Evolutionary conservation across 2,888 invertebrate species (phyloP).

Genomic region (Aquatica leii): DNA sequence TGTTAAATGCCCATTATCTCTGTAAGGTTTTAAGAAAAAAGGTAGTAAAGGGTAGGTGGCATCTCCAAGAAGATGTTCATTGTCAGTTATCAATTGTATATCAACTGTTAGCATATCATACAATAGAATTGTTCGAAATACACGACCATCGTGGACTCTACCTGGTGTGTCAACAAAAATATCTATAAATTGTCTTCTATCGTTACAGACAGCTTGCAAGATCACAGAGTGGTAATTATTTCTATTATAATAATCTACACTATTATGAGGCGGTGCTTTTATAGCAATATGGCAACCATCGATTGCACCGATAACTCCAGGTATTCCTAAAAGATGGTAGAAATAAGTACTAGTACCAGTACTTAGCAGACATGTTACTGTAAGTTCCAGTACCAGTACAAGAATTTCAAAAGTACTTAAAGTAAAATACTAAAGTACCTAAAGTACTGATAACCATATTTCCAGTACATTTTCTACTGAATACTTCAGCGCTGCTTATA

Average conservation of each 20-base stretch:
- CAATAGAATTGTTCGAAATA: slow-evolving; percentile 25
- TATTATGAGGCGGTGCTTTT: slow-evolving; percentile 18
- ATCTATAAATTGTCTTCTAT: not conserved
- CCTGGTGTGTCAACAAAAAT: slow-evolving; percentile 27
- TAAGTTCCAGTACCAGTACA: too few relatives aligned
- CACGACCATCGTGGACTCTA: slow-evolving; percentile 31
- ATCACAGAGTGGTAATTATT: slow-evolving; percentile 23
- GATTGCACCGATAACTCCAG: too few relatives aligned
- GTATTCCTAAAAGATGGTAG: too few relatives aligned
- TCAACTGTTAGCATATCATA: slow-evolving; percentile 6
- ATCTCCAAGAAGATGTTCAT: slow-evolving; percentile 31
- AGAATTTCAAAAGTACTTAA: too few relatives aligned
- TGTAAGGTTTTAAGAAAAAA: slow-evolving; percentile 21
- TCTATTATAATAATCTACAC: slow-evolving; percentile 27
- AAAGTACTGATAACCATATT: too few relatives aligned
- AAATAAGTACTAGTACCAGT: too few relatives aligned
- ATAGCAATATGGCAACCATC: slow-evolving; percentile 31
- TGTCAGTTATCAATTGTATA: not conserved
- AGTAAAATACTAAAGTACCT: too few relatives aligned
- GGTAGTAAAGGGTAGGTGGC: slow-evolving; percentile 26
- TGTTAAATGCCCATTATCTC: slow-evolving; percentile 29
- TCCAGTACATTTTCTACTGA: too few relatives aligned
- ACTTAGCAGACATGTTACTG: too few relatives aligned
- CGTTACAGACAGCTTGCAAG: slow-evolving; percentile 19
- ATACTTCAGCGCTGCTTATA: too few relatives aligned